phyloP scores from a whole-genome alignment of 1,140 invertebrate genomes.

The Drosophila nannoptera region DNA sequence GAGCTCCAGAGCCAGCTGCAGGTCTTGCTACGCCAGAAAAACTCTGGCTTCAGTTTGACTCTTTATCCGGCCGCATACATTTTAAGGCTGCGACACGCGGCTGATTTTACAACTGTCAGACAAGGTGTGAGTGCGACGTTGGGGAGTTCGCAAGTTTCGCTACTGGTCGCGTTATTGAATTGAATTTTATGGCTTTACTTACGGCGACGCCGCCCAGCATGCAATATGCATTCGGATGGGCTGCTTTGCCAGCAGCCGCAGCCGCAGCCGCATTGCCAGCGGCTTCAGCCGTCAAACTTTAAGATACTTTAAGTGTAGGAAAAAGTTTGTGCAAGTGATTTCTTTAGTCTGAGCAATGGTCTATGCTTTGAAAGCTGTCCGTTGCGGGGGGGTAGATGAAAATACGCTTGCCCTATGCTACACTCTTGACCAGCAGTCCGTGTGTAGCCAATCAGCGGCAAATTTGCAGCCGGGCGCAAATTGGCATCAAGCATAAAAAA shows the following conservation, averaged over 20 bases:
- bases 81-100: conserved; percentile 61
- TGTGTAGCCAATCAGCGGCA: conserved; percentile 73
- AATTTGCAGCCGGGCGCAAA: conserved; percentile 74
- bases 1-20: conserved; percentile 14
- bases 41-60: conserved; percentile 17
- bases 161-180: conserved; percentile 67
- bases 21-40: conserved; percentile 14
- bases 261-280: conserved; percentile 23
- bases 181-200: conserved; percentile 73
- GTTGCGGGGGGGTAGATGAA: conserved; percentile 20
- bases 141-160: conserved; percentile 38
- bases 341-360: conserved; percentile 29
- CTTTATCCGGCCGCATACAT: conserved; percentile 27
- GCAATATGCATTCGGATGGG: conserved; percentile 46
- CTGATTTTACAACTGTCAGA: conserved; percentile 69
- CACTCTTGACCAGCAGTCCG: conserved; percentile 17
- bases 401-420: conserved; percentile 11
- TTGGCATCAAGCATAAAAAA: conserved; percentile 75
- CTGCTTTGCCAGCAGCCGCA: conserved; percentile 29
- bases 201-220: conserved; percentile 53
- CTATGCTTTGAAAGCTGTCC: conserved; percentile 69
- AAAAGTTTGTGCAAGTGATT: conserved; percentile 16
- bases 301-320: conserved; percentile 56
- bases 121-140: conserved; percentile 45
- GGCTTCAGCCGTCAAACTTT: conserved; percentile 46